These are phyloP conservation scores for Apis laboriosa DNA, from an alignment of 1,140 invertebrate species.

Conservation along the genomic window DNA sequence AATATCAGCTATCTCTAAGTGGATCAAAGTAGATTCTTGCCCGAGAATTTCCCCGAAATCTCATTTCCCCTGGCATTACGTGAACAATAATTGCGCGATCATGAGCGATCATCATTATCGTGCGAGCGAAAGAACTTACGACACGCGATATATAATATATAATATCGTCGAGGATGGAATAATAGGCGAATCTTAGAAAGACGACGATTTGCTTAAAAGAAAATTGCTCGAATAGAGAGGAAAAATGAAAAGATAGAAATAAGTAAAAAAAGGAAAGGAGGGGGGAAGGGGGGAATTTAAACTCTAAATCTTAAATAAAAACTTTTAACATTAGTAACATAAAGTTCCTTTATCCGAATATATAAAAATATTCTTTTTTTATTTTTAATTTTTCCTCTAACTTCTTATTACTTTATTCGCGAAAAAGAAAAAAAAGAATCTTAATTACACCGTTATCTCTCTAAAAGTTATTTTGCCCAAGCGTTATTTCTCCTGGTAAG, in stretches of 20 bases:
- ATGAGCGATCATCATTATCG: not conserved
- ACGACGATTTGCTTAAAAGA: not conserved
- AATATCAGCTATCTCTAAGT: not conserved
- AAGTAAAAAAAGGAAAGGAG: not conserved
- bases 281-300: not conserved
- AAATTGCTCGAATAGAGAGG: too few relatives aligned
- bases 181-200: not conserved
- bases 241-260: not conserved
- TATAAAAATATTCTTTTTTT: too few relatives aligned
- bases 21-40: not conserved
- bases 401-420: too few relatives aligned
- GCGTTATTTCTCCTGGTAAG: too few relatives aligned
- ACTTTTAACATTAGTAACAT: not conserved
- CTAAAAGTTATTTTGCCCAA: too few relatives aligned
- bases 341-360: not conserved
- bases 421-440: too few relatives aligned
- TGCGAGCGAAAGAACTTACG: too few relatives aligned
- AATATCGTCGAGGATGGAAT: not conserved
- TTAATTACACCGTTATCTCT: too few relatives aligned
- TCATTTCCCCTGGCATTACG: not conserved
- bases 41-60: conserved; percentile 5
- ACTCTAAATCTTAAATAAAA: not conserved
- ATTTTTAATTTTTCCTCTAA: too few relatives aligned
- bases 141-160: not conserved
- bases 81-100: not conserved